phyloP scores from a whole-genome alignment of 2,888 invertebrate genomes.

The Clepsis dumicolana region DNA sequence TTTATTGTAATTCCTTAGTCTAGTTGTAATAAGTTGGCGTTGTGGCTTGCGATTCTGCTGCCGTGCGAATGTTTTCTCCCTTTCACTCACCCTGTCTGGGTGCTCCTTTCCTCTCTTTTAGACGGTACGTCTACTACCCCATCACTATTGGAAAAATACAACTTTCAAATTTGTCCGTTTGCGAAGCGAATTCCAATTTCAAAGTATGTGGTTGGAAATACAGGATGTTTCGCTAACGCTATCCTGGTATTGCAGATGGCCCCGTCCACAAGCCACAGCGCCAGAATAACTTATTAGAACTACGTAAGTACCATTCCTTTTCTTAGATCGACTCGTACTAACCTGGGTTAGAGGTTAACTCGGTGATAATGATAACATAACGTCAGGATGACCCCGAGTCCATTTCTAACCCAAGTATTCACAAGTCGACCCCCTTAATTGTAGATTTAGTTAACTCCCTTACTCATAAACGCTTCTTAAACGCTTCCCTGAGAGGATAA shows the following conservation, averaged over 20 bases:
- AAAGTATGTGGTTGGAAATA: conserved; percentile 16
- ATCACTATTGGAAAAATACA: not conserved
- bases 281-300: conserved; percentile 34
- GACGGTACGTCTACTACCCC: not conserved
- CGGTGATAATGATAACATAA: too few relatives aligned
- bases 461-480: too few relatives aligned
- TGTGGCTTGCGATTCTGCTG: conserved; percentile 41
- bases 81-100: conserved; percentile 17
- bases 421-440: too few relatives aligned
- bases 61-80: conserved; percentile 37
- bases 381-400: too few relatives aligned
- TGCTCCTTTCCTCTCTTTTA: not conserved
- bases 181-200: conserved; percentile 37
- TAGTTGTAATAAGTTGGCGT: conserved; percentile 28
- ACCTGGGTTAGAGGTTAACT: too few relatives aligned
- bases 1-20: not conserved
- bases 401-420: too few relatives aligned
- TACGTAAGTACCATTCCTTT: conserved; percentile 32
- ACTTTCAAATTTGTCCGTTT: not conserved
- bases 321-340: too few relatives aligned
- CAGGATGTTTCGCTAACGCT: conserved; percentile 37
- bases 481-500: too few relatives aligned
- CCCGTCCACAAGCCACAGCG: conserved; percentile 34
- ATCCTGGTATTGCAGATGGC: conserved; percentile 38
- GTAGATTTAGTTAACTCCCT: too few relatives aligned